phyloP scores from a whole-genome alignment of 2,797 vertebrate genomes.

The Myotis myotis region DNA sequence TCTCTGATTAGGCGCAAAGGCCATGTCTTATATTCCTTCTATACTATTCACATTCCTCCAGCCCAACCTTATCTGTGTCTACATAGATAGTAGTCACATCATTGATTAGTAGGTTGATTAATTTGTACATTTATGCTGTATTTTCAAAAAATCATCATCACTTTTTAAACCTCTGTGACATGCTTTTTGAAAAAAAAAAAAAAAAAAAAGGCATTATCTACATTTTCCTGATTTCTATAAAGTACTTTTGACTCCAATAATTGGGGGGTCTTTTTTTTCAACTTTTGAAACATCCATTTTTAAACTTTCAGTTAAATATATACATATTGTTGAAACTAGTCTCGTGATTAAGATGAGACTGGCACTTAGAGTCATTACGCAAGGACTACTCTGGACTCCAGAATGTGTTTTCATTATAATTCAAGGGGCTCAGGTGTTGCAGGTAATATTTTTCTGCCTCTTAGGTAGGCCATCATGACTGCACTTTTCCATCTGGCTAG shows the following conservation, averaged over 20 bases:
- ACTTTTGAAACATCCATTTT: neutral
- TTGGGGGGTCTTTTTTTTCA: neutral
- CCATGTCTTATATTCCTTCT: neutral
- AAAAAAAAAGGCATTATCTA: neutral
- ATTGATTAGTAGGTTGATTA: neutral
- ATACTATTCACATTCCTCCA: neutral
- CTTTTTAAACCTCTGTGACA: neutral
- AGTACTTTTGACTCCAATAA: neutral
- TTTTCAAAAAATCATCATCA: neutral
- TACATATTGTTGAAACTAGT: neutral
- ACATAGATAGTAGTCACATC: neutral
- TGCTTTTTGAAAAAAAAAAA: neutral
- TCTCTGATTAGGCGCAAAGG: neutral
- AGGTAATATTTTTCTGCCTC: neutral
- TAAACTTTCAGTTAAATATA: slow-evolving; percentile 13
- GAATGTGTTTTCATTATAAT: neutral
- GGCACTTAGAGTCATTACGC: neutral
- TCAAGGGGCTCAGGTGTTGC: neutral
- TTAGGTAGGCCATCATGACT: neutral
- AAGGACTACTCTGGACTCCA: neutral
- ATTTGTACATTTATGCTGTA: neutral
- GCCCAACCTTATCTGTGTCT: neutral
- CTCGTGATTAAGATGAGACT: neutral
- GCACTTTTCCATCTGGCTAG: neutral
- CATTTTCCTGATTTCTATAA: neutral